Percentiles rank a stretch among this genome's conserved stretches.
phyloP scores from a whole-genome alignment of 2,888 invertebrate species.

The Trachelus iudaicus region DNA sequence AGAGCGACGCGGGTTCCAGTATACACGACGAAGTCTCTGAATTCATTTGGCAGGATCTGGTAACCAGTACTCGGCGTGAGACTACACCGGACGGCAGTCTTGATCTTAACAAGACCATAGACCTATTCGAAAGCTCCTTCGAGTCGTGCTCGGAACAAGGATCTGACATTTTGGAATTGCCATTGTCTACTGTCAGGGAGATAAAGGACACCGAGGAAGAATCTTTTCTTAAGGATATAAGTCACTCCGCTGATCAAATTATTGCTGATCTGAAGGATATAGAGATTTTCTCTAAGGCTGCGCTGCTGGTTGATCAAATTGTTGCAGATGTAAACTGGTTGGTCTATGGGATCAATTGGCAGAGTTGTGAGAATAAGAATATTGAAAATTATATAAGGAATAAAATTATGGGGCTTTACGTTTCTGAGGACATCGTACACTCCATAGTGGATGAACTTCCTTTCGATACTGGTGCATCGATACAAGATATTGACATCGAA shows the following conservation, averaged over 20 bases:
- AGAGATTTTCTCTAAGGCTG: slow-evolving; percentile 34
- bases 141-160: slow-evolving; percentile 33
- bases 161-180: slow-evolving; percentile 50
- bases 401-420: slow-evolving; percentile 1
- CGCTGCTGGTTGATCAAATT: slow-evolving; percentile 46
- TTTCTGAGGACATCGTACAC: slow-evolving; percentile 13
- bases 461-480: slow-evolving; percentile 4
- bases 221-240: slow-evolving; percentile 50
- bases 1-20: slow-evolving; percentile 2
- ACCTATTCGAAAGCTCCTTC: slow-evolving; percentile 21
- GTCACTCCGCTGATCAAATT: slow-evolving; percentile 52
- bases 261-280: slow-evolving; percentile 49
- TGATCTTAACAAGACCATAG: slow-evolving; percentile 13
- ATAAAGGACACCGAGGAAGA: slow-evolving; percentile 43
- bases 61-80: slow-evolving; percentile 3
- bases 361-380: no score
- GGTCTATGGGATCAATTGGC: no score
- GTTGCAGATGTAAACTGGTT: slow-evolving; percentile 12
- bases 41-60: slow-evolving; percentile 30
- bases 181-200: slow-evolving; percentile 39
- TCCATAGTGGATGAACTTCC: slow-evolving; percentile 26
- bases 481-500: no score
- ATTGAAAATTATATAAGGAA: slow-evolving; percentile 1
- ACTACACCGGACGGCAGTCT: slow-evolving; percentile 3
- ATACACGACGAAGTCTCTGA: slow-evolving; percentile 15